Evolutionary conservation across 2,113 vertebrate species (phyloP).

Genomic region (Paracanthobrama guichenoti): DNA sequence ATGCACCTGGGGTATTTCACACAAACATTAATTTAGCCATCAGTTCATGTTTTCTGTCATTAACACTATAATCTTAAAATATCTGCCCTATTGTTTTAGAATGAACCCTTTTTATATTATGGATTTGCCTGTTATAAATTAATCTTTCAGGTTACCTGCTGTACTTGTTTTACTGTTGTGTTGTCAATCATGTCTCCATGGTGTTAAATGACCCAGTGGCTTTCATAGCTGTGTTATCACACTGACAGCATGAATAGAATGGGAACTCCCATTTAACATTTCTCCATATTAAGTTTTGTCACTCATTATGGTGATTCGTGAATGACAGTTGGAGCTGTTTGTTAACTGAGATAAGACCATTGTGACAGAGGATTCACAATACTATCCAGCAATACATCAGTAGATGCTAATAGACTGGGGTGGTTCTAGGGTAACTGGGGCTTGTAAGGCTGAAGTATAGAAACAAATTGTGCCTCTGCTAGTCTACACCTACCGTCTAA

Average conservation of each 20-base stretch:
- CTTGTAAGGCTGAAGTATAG: neutral
- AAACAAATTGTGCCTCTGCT: neutral
- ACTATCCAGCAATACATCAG: neutral
- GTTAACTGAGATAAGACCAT: neutral
- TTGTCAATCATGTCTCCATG: constrained; percentile 13
- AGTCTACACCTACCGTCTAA: neutral
- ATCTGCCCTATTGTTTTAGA: neutral
- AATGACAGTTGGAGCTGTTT: neutral
- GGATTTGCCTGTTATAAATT: constrained; percentile 10
- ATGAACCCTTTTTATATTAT: neutral
- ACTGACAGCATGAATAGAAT: constrained; percentile 26
- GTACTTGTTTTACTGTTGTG: constrained; percentile 40
- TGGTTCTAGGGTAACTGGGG: neutral
- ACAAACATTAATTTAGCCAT: neutral
- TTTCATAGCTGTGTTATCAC: constrained; percentile 27
- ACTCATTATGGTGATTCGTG: neutral
- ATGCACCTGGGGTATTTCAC: too few relatives aligned
- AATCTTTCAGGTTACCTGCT: constrained; percentile 30
- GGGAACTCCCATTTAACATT: constrained; percentile 34
- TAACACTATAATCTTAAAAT: too few relatives aligned
- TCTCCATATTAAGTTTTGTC: constrained; percentile 22
- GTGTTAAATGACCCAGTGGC: constrained; percentile 19
- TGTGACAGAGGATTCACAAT: constrained; percentile 10
- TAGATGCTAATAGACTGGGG: neutral
- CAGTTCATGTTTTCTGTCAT: neutral